Percentiles rank a stretch among this genome's conserved stretches.
Evolutionary conservation across 2,888 invertebrate species (phyloP).

Genomic region (Cepaea hortensis): DNA sequence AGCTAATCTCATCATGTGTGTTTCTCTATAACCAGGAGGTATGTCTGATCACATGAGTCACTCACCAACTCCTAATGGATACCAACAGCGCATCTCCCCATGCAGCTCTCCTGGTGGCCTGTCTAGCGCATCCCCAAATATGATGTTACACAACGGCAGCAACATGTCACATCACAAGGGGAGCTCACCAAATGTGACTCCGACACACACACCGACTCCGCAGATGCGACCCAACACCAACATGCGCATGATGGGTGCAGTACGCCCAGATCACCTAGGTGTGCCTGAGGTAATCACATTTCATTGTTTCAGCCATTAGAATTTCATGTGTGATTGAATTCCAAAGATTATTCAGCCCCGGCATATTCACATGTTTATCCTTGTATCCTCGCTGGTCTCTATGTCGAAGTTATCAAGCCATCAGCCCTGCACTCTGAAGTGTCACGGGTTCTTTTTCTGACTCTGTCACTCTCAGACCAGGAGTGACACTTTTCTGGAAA

Average conservation of each 20-base stretch:
- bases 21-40: slow-evolving; percentile 59
- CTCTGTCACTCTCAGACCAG: no score
- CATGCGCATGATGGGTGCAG: slow-evolving; percentile 42
- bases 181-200: slow-evolving; percentile 42
- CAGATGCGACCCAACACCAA: slow-evolving; percentile 36
- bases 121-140: slow-evolving; percentile 49
- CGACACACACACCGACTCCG: slow-evolving; percentile 45
- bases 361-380: no score
- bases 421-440: no score
- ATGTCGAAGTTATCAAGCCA: no score
- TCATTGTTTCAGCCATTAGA: neutral
- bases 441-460: no score
- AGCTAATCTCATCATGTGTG: neutral
- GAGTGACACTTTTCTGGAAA: no score
- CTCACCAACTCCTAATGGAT: slow-evolving; percentile 70
- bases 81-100: slow-evolving; percentile 70
- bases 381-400: no score
- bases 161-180: slow-evolving; percentile 46
- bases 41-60: slow-evolving; percentile 71
- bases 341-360: no score
- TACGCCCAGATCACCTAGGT: slow-evolving; percentile 45
- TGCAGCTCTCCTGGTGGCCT: slow-evolving; percentile 70
- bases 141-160: slow-evolving; percentile 52
- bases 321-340: no score
- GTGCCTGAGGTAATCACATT: slow-evolving; percentile 38